These are phyloP conservation scores for Pseudolycoriella hygida DNA, from an alignment of 2,888 invertebrate species.

Conservation along the genomic window DNA sequence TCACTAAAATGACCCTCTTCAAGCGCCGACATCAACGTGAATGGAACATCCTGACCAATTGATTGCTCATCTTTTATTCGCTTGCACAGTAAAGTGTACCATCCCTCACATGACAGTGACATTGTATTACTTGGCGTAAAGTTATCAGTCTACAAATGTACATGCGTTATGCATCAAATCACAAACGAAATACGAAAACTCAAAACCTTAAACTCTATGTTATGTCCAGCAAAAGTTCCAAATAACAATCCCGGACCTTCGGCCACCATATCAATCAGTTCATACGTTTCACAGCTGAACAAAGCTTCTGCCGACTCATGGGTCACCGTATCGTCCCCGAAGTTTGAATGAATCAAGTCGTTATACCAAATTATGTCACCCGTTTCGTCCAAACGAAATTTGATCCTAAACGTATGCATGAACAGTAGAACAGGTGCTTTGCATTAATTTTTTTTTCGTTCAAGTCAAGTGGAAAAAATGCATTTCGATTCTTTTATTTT, in stretches of 20 bases:
- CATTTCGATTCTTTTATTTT: too few relatives aligned
- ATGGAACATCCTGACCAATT: constrained; percentile 34
- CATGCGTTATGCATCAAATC: too few relatives aligned
- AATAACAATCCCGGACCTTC: constrained; percentile 30
- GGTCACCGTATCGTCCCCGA: neutral
- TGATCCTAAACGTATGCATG: constrained; percentile 25
- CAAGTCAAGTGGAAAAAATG: too few relatives aligned
- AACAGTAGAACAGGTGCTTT: neutral
- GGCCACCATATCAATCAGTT: constrained; percentile 27
- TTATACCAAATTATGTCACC: constrained; percentile 45
- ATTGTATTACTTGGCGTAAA: constrained; percentile 34
- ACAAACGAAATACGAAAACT: neutral
- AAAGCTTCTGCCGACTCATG: constrained; percentile 32
- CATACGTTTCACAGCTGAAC: constrained; percentile 51
- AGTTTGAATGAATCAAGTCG: constrained; percentile 30
- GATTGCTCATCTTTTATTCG: constrained; percentile 32
- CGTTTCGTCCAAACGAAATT: constrained; percentile 35
- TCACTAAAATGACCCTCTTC: constrained; percentile 48
- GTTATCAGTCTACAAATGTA: constrained; percentile 34
- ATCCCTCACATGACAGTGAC: constrained; percentile 39
- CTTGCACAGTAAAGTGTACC: constrained; percentile 43
- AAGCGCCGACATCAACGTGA: constrained; percentile 43
- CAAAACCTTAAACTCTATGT: constrained; percentile 40
- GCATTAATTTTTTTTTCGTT: too few relatives aligned
- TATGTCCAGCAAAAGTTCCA: constrained; percentile 44